Evolutionary conservation across 1,140 invertebrate species (phyloP), one percentile per base, ranked within the genome.

Genomic region (Sesamia nonagrioides): DNA sequence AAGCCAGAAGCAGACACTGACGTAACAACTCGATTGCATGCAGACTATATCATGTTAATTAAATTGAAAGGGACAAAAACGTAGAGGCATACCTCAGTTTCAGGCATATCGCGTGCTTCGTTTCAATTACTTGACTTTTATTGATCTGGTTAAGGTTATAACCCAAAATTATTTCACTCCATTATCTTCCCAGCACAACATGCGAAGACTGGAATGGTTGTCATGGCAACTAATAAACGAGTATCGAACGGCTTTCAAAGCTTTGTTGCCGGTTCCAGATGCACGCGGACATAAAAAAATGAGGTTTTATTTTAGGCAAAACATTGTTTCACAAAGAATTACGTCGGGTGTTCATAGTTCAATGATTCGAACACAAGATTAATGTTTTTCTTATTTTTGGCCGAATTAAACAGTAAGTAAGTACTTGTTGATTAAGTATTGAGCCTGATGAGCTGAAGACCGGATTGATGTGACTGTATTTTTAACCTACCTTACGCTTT

Each of bases 161-260:
- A 86, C 80, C 80, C 84, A 81, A 91, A 94, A 92, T 92, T 91
- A 92, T 92, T 93, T 92, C 92, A 92, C 89, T 91, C 86, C 85
- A 89, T 94, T 91, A 90, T 88, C 79, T 84, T 82, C 72, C 81
- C 84, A 86, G 78, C 81, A 84, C 82, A 87, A 89, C 90, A 93
- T 91, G 91, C 90, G 86, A 87, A 89, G 74, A 80, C 76, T 74
- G 78, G 73, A 56, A 74, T 18, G 35, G 89, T 91, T 86, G 80
- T 84, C 77, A 89, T 84, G 89, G 88, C 56, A 45, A 94, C 88
- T 17, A 17, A 40, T 84, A 85, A 89, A 91, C 82, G 81, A 79
- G 35, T 84, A 86, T 89, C 68, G 88, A 88, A 77, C 82, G 78
- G 8, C 42, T 81, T 77, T 73, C 50, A 66, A 27, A 21, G 13